A percentile compares a stretch with the other conserved stretches of the same genome.
These are phyloP conservation scores for Platycheirus albimanus DNA, from an alignment of 2,888 invertebrate species.

Conservation along the genomic window DNA sequence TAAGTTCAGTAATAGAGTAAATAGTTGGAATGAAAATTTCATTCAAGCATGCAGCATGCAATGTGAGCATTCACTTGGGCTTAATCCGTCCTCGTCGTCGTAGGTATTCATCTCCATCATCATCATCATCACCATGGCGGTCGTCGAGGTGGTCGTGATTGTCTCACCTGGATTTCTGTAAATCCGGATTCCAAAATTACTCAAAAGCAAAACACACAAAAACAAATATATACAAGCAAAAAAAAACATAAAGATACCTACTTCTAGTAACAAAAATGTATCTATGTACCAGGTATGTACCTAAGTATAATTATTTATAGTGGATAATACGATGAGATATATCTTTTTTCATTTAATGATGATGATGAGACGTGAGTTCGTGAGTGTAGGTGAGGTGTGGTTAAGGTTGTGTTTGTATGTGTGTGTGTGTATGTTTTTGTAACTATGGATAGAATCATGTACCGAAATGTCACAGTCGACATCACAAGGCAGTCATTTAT, in stretches of 20 bases:
- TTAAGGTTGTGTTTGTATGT: too few species aligned
- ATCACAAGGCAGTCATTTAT: conserved; percentile 70
- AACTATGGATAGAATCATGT: conserved; percentile 32
- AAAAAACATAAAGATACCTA: background rate
- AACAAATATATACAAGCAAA: background rate
- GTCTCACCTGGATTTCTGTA: conserved; percentile 64
- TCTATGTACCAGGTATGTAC: conserved; percentile 21
- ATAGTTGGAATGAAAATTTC: conserved; percentile 51
- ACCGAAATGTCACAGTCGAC: conserved; percentile 70
- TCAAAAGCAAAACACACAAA: background rate
- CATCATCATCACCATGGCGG: conserved; percentile 33
- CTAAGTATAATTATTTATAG: conserved; percentile 65
- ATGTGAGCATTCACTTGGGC: conserved; percentile 64
- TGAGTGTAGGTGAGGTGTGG: too few species aligned
- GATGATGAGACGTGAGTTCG: conserved; percentile 29
- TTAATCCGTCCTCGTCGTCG: conserved; percentile 54
- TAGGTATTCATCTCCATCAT: conserved; percentile 39
- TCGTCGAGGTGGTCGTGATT: conserved; percentile 57
- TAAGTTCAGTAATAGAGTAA: background rate
- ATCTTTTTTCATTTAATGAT: conserved; percentile 55
- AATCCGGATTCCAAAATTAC: conserved; percentile 58
- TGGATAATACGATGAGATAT: conserved; percentile 64
- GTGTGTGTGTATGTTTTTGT: conserved; percentile 4
- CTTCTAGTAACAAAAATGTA: conserved; percentile 2
- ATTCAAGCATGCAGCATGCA: conserved; percentile 65